Conservation (phyloP, 2,888 invertebrate genomes). For the Selenia dentaria region DNA sequence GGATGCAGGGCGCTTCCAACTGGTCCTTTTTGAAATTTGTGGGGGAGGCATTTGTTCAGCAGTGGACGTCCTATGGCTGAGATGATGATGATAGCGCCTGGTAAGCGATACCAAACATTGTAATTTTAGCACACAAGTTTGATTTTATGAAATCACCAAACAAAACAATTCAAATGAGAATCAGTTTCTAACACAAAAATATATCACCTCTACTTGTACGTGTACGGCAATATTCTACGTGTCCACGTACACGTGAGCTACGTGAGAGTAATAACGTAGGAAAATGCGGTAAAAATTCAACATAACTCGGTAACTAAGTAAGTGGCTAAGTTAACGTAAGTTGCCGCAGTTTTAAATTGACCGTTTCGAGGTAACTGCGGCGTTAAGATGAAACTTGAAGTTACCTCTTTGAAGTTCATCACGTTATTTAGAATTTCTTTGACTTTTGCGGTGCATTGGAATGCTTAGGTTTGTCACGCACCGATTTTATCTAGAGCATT, state of each 20-base stretch:
- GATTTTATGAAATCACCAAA: too few relatives aligned
- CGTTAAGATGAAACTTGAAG: not conserved
- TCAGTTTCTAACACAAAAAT: constrained; percentile 22
- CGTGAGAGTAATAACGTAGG: constrained; percentile 25
- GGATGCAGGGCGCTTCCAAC: too few relatives aligned
- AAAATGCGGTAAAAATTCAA: constrained; percentile 32
- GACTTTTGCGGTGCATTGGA: too few relatives aligned
- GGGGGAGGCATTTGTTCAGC: too few relatives aligned
- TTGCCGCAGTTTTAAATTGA: constrained; percentile 7
- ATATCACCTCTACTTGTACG: constrained; percentile 10
- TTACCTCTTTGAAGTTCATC: not conserved
- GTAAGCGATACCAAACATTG: too few relatives aligned
- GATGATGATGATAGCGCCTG: too few relatives aligned
- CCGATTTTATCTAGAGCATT: too few relatives aligned
- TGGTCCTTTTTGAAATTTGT: too few relatives aligned
- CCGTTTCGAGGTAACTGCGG: not conserved
- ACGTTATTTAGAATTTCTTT: too few relatives aligned
- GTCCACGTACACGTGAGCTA: constrained; percentile 23
- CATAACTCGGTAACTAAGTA: constrained; percentile 26
- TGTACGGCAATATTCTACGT: constrained; percentile 26
- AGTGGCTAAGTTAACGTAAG: constrained; percentile 21
- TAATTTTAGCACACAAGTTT: too few relatives aligned
- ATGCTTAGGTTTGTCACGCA: too few relatives aligned
- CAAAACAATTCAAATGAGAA: constrained; percentile 25
- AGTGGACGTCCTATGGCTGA: too few relatives aligned